A percentile compares a stretch with the other conserved stretches of the same genome.
Conservation (phyloP, 2,113 vertebrate species). For the Lycaon pictus region DNA sequence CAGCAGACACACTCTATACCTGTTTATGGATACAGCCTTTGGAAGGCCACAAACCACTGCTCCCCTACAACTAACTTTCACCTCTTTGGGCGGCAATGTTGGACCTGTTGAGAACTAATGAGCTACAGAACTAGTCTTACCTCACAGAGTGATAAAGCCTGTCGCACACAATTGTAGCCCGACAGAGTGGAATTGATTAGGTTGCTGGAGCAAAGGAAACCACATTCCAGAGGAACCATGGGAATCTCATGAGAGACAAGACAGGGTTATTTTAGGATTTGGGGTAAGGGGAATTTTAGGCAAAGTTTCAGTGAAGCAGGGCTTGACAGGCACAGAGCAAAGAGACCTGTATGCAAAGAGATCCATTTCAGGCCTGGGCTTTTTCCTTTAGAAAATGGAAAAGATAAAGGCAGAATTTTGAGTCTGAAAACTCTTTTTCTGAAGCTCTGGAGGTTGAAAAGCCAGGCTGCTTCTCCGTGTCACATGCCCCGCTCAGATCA, state of each 20-base stretch:
- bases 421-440: background rate
- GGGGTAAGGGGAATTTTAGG: background rate
- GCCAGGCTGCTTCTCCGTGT: background rate
- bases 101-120: background rate
- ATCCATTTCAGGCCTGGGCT: background rate
- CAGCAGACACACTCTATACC: background rate
- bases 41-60: background rate
- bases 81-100: background rate
- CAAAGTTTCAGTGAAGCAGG: rapidly evolving
- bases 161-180: background rate
- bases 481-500: background rate
- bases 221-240: background rate
- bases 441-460: background rate
- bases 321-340: background rate
- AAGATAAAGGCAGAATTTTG: background rate
- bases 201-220: background rate
- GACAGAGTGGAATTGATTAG: background rate
- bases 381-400: background rate
- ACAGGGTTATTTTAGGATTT: no score
- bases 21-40: background rate
- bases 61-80: background rate
- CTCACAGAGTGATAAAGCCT: background rate
- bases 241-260: background rate
- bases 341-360: background rate
- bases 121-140: background rate